These are phyloP conservation scores for Pogonognathellus flavescens DNA, from an alignment of 1,140 invertebrate genomes.

Conservation along the genomic window DNA sequence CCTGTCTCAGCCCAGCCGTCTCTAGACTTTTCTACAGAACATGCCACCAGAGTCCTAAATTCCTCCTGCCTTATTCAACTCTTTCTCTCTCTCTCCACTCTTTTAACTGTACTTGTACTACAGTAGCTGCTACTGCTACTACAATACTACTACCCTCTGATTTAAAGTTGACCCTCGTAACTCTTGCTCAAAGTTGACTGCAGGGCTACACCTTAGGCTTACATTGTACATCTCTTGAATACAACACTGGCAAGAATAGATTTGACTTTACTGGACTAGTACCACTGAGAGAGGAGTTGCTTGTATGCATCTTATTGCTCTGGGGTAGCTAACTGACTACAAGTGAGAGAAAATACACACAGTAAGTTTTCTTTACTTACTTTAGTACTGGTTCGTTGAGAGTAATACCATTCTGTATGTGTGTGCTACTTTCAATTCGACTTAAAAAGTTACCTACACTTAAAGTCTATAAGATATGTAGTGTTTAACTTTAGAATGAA, in stretches of 20 bases:
- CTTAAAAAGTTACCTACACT: too few relatives aligned
- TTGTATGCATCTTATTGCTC: too few relatives aligned
- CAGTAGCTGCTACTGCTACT: not conserved
- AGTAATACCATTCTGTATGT: not conserved
- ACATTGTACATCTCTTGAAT: not conserved
- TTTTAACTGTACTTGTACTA: not conserved
- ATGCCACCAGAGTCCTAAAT: slow-evolving; percentile 37
- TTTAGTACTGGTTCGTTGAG: not conserved
- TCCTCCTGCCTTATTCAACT: slow-evolving; percentile 29
- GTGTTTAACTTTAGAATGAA: too few relatives aligned
- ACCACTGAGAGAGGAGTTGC: too few relatives aligned
- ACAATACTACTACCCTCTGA: slow-evolving; percentile 9
- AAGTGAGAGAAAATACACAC: not conserved
- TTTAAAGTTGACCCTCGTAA: slow-evolving; percentile 50
- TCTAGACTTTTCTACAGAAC: not conserved
- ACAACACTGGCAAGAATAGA: not conserved
- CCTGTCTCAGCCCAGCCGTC: not conserved
- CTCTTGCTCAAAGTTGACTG: slow-evolving; percentile 48
- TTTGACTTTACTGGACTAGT: slow-evolving; percentile 2
- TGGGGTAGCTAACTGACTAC: not conserved
- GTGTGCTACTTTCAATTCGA: slow-evolving; percentile 27
- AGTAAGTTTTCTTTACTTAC: not conserved
- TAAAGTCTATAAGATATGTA: too few relatives aligned
- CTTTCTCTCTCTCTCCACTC: slow-evolving; percentile 15
- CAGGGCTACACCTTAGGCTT: slow-evolving; percentile 14